Conservation (phyloP, 1,140 invertebrate genomes). For the Drosophila navojoa region DNA sequence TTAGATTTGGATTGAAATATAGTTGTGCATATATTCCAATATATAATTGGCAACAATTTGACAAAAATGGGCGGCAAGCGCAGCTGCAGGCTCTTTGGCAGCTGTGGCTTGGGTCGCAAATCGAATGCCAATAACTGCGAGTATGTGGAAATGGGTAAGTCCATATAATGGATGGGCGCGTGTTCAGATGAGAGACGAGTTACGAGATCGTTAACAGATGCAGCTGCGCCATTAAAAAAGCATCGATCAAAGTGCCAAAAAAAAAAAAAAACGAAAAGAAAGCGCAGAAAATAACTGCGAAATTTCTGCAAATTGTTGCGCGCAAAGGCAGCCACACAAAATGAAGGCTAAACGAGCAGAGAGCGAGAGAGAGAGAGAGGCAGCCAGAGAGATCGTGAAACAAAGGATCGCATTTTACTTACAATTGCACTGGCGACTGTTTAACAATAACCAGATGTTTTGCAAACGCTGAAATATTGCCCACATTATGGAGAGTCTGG, state of each 20-base stretch:
- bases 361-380: too few species aligned
- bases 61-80: slow-evolving; percentile 33
- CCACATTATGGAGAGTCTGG: slow-evolving; percentile 36
- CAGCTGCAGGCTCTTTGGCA: slow-evolving; percentile 57
- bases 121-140: slow-evolving; percentile 36
- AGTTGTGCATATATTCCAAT: too few species aligned
- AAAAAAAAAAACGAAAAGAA: slow-evolving; percentile 2
- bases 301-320: slow-evolving; percentile 54
- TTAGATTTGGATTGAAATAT: too few species aligned
- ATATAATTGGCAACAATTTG: slow-evolving; percentile 6
- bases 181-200: neutral
- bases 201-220: slow-evolving; percentile 34
- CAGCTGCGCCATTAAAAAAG: slow-evolving; percentile 70
- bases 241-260: slow-evolving; percentile 68
- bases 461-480: slow-evolving; percentile 47
- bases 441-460: slow-evolving; percentile 82
- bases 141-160: slow-evolving; percentile 77
- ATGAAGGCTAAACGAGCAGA: slow-evolving; percentile 33
- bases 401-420: slow-evolving; percentile 76
- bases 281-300: slow-evolving; percentile 11
- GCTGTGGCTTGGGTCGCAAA: slow-evolving; percentile 44
- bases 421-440: slow-evolving; percentile 43
- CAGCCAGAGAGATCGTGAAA: slow-evolving; percentile 43
- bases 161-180: slow-evolving; percentile 3
- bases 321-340: slow-evolving; percentile 13